These are phyloP conservation scores for Saccostrea cuccullata DNA, from an alignment of 1,140 invertebrate genomes.

Conservation along the genomic window DNA sequence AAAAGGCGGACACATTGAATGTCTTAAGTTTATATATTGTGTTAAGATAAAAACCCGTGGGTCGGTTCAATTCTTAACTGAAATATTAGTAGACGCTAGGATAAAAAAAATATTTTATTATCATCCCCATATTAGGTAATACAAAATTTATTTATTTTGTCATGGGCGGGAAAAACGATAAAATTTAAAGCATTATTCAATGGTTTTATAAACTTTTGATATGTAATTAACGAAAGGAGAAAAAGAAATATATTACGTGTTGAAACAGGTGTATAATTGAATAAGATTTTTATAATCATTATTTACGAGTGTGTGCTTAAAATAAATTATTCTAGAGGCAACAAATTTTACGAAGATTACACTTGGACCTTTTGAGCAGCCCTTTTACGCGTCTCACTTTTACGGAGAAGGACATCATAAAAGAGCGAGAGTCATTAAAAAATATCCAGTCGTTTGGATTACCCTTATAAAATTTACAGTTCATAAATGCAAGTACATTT, in stretches of 20 bases:
- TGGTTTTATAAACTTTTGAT: neutral
- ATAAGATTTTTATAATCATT: neutral
- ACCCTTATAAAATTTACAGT: neutral
- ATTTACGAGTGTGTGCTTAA: neutral
- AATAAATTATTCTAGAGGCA: neutral
- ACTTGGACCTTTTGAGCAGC: neutral
- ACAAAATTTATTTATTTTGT: slow-evolving; percentile 16
- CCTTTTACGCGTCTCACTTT: neutral
- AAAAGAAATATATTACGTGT: neutral
- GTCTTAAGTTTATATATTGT: neutral
- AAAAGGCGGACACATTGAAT: neutral
- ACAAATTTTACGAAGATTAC: neutral
- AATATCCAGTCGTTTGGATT: neutral
- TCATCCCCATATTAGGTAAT: slow-evolving; percentile 11
- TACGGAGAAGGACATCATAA: neutral
- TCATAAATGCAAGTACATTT: neutral
- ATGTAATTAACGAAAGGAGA: neutral
- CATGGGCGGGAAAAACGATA: too few species aligned
- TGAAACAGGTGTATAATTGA: neutral
- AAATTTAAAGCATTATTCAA: neutral
- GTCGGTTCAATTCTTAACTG: neutral
- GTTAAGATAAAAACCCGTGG: neutral
- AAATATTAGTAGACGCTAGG: neutral
- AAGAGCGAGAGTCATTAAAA: neutral
- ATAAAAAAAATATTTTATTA: neutral